These are phyloP conservation scores for Drosophila limbata DNA, from an alignment of 2,888 invertebrate species.

Conservation along the genomic window DNA sequence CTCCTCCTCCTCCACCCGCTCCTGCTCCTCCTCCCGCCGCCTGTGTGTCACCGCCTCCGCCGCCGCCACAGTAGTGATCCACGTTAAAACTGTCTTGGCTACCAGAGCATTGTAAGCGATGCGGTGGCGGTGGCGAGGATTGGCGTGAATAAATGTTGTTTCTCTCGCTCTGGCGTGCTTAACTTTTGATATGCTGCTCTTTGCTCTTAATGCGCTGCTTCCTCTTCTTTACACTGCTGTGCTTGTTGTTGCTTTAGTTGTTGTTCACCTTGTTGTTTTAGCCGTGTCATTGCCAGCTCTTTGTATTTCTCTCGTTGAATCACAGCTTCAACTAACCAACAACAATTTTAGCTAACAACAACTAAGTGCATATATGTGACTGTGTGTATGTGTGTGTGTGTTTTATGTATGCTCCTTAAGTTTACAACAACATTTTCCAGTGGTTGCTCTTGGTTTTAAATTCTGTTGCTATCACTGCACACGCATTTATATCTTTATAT, in stretches of 20 bases:
- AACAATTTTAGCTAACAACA: conserved; percentile 49
- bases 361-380: conserved; percentile 20
- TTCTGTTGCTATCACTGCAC: conserved; percentile 67
- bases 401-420: conserved; percentile 31
- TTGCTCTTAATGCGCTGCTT: conserved; percentile 37
- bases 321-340: conserved; percentile 41
- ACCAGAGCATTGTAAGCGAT: conserved; percentile 86
- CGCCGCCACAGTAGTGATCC: conserved; percentile 86
- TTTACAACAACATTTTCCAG: conserved; percentile 55
- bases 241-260: too few species aligned
- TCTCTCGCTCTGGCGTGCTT: conserved; percentile 23
- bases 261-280: too few species aligned
- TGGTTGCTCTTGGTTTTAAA: conserved; percentile 50
- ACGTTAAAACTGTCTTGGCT: conserved; percentile 86
- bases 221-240: too few species aligned
- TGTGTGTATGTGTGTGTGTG: background rate
- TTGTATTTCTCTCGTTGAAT: conserved; percentile 19
- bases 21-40: conserved; percentile 61
- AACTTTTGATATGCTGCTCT: conserved; percentile 57
- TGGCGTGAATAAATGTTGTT: conserved; percentile 86
- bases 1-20: conserved; percentile 56
- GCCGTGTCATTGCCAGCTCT: conserved; percentile 30
- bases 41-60: conserved; percentile 74
- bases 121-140: conserved; percentile 86
- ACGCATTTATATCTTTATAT: conserved; percentile 17